Base-by-base conservation (phyloP, 2,797 vertebrate species). In the Balearica regulorum region DNA sequence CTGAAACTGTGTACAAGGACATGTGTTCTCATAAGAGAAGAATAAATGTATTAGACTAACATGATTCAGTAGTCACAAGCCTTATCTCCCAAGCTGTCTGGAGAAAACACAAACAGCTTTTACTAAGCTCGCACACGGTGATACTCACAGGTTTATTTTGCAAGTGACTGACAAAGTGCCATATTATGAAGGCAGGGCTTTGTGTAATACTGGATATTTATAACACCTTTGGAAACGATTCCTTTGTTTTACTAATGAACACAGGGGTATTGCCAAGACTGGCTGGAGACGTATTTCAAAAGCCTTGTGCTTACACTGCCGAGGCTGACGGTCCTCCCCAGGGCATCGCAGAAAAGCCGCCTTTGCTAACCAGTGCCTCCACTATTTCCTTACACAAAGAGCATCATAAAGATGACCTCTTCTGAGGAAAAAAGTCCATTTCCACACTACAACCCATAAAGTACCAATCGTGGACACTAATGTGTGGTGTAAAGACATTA, bases 391-490 rank as follows among this genome's bases (percentile, higher is more conserved):
- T 13, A 8, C 7, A 15, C 16, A 48, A 46, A 68, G 16, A 83
- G 8, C n/a, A 46, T 49, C 72, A 16, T 2, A n/a, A 53, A 68
- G 58, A 28, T 6, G 13, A 16, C 31, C 16, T 24, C 10, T 49
- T 10, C n/a, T 6, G 29, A 79, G 12, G 15, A 37, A 55, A 75
- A 72, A 54, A 3, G 5, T 16, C 29, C 5, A 2, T 33, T 28
- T 33, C 51, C 41, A 84, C 43, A 14, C 31, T 29, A 6, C 0
- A 0, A 25, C 33, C 76, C 54, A 26, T 26, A 12, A 57, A 75
- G 21, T 1, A 18, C 14, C 13, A 2, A 11, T 1, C 2, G 0
- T 13, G 54, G 43, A 10, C 43, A 16, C 31, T 26, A 5, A 6
- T 5, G 1, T 13, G 12, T 13, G 48, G 5, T 43, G 10, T 33